These are phyloP conservation scores for Meriones unguiculatus DNA, from an alignment of 2,113 vertebrate species.

Conservation along the genomic window DNA sequence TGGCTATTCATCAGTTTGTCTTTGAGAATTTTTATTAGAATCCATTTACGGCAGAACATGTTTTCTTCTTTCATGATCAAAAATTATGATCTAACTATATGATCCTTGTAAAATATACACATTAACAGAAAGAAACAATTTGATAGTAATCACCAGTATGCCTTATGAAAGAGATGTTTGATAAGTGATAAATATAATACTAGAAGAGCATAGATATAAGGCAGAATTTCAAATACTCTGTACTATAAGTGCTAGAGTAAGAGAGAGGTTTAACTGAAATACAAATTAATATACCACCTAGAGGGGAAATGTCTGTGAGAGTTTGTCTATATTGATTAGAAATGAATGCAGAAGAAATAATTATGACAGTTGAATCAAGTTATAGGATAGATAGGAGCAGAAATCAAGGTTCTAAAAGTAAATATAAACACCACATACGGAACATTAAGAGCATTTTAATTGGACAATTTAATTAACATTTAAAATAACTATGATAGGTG, in stretches of 20 bases:
- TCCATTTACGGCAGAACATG: not conserved
- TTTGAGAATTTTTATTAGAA: not conserved
- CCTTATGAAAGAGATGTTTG: not conserved
- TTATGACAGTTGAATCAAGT: not conserved
- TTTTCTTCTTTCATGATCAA: not conserved
- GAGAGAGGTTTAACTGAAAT: not conserved
- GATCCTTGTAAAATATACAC: not conserved
- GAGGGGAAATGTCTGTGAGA: not conserved
- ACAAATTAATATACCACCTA: not conserved
- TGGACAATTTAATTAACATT: conserved; percentile 38
- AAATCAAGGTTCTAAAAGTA: not conserved
- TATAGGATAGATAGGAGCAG: not conserved
- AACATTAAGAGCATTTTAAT: not conserved
- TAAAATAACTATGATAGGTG: conserved; percentile 5
- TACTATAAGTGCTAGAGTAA: not conserved
- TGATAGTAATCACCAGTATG: not conserved
- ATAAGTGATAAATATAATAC: not conserved
- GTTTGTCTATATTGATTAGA: not conserved
- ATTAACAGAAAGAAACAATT: not conserved
- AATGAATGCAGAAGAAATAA: not conserved
- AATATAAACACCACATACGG: not conserved
- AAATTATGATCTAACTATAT: not conserved
- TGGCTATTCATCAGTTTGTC: not conserved
- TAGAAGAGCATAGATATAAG: not conserved
- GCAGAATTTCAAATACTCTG: not conserved